Evolutionary conservation across 2,888 invertebrate genomes (phyloP).

Genomic region (Xanthorhoe spadicearia): DNA sequence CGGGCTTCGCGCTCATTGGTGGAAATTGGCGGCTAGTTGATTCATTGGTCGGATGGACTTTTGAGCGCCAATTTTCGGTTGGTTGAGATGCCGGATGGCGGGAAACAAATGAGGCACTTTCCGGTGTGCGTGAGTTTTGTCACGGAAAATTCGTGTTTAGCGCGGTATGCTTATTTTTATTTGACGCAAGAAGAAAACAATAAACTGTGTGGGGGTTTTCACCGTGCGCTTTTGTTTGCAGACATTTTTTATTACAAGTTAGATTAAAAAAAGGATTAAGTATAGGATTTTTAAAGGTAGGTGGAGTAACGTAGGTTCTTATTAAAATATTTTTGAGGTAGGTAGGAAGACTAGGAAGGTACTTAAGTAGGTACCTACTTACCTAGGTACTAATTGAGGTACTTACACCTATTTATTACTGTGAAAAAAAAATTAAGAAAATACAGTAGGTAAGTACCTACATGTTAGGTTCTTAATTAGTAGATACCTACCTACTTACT

Average conservation of each 20-base stretch:
- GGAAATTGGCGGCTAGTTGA: conserved; percentile 78
- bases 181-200: conserved; percentile 24
- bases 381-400: no score
- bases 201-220: conserved; percentile 41
- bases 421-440: no score
- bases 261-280: not conserved
- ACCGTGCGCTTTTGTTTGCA: conserved; percentile 41
- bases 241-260: not conserved
- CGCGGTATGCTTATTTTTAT: conserved; percentile 67
- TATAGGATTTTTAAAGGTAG: no score
- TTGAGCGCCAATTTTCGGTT: conserved; percentile 84
- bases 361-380: no score
- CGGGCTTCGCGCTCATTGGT: conserved; percentile 78
- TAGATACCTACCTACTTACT: no score
- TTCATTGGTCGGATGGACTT: conserved; percentile 68
- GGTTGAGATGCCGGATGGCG: conserved; percentile 81
- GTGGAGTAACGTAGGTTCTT: no score
- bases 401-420: no score
- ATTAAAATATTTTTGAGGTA: no score
- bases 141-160: conserved; percentile 77
- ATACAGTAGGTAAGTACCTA: not conserved
- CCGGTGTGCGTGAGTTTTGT: conserved; percentile 75
- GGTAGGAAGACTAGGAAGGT: no score
- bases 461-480: not conserved
- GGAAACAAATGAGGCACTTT: conserved; percentile 77